A percentile compares a stretch with the other conserved stretches of the same genome.
Evolutionary conservation across 2,797 vertebrate species (phyloP).

Genomic region (Choloepus didactylus): DNA sequence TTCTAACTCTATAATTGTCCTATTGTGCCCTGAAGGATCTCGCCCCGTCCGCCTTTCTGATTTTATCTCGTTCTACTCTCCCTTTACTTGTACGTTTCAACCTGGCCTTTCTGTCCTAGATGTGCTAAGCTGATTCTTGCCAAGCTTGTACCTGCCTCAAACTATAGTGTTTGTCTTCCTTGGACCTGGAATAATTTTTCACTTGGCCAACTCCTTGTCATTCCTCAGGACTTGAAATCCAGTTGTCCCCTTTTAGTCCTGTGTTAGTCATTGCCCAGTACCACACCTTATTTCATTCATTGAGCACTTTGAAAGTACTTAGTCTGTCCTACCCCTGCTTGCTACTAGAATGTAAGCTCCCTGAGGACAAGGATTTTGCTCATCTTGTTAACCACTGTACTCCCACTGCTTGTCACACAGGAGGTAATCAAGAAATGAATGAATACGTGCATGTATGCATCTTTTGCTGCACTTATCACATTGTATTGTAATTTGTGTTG

Average conservation of each 20-base stretch:
- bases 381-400: background rate
- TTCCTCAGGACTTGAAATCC: background rate
- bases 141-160: background rate
- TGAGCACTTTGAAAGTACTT: slow-evolving; percentile 18
- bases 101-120: background rate
- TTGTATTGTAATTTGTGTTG: background rate
- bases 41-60: background rate
- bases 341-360: background rate
- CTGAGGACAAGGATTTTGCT: background rate
- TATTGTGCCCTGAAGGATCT: background rate
- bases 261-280: background rate
- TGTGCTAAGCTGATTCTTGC: background rate
- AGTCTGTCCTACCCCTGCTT: background rate
- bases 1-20: background rate
- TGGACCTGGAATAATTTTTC: background rate
- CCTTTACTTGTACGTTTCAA: background rate
- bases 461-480: background rate
- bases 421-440: background rate
- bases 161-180: background rate
- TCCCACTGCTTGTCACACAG: background rate
- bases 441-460: background rate
- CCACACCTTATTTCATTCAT: background rate
- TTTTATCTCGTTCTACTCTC: background rate
- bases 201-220: background rate
- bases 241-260: background rate